phyloP scores from a whole-genome alignment of 1,140 invertebrate species.

The Heliconius congener region DNA sequence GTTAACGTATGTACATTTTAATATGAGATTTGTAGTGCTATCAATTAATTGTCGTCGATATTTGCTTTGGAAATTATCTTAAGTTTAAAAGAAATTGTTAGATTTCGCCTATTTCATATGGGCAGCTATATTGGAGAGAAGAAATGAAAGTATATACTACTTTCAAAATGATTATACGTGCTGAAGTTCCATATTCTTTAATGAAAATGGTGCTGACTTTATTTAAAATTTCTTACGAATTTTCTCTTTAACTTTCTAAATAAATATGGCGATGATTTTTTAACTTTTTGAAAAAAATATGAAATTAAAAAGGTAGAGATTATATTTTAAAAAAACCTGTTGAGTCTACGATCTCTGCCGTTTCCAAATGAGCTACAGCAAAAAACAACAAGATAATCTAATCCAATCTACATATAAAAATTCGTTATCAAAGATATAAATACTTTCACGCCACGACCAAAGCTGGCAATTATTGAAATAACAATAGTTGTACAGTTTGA shows the following conservation, averaged over 20 bases:
- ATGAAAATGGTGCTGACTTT: not conserved
- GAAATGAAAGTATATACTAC: no score
- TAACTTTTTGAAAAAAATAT: no score
- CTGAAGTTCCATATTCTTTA: not conserved
- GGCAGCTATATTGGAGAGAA: not conserved
- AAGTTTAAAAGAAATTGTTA: not conserved
- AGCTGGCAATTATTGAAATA: conserved; percentile 12
- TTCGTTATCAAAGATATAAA: not conserved
- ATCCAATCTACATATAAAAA: not conserved
- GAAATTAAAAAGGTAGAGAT: no score
- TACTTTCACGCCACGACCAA: not conserved
- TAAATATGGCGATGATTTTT: no score
- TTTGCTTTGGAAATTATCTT: not conserved
- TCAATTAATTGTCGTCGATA: conserved; percentile 5
- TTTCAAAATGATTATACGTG: no score
- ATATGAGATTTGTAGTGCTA: conserved; percentile 16
- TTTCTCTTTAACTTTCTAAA: no score
- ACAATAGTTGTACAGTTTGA: conserved; percentile 6
- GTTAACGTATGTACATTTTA: conserved; percentile 14
- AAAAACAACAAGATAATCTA: not conserved
- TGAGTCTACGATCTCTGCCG: not conserved
- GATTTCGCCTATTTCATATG: not conserved
- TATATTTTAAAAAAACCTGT: not conserved
- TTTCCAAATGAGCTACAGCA: not conserved
- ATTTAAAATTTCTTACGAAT: no score